Evolutionary conservation across 2,888 invertebrate species (phyloP).

Genomic region (Eupeodes luniger): DNA sequence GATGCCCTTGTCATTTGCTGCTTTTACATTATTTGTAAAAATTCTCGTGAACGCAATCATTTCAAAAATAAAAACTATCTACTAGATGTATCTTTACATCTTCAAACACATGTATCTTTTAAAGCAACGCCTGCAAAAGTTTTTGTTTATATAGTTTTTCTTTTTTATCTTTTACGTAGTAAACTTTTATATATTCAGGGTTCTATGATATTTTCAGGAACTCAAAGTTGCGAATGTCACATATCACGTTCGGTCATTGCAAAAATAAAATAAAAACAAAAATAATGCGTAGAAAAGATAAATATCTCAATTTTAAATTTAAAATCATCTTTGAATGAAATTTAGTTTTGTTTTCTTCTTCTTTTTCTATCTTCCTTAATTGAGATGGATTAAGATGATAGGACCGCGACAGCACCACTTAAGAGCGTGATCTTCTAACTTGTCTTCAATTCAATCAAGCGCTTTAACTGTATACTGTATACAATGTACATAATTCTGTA

Average conservation of each 20-base stretch:
- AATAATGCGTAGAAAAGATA: slow-evolving; percentile 41
- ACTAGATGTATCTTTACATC: not conserved
- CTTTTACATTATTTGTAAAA: not conserved
- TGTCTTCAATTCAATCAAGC: slow-evolving; percentile 39
- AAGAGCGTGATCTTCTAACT: slow-evolving; percentile 56
- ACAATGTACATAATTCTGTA: not conserved
- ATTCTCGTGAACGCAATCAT: slow-evolving; percentile 26
- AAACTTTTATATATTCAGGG: not conserved
- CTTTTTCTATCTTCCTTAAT: slow-evolving; percentile 38
- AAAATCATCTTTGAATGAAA: slow-evolving; percentile 14
- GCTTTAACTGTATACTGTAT: not conserved
- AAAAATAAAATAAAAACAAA: no score
- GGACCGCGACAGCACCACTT: slow-evolving; percentile 19
- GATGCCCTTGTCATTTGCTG: not conserved
- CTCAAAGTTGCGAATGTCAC: not conserved
- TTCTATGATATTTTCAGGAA: not conserved
- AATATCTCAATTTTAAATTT: slow-evolving; percentile 25
- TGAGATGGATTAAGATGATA: slow-evolving; percentile 54
- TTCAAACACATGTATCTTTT: no score
- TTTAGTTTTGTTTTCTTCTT: not conserved
- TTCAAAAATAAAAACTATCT: not conserved
- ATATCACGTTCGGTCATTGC: no score
- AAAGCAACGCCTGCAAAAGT: no score
- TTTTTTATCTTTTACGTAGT: not conserved
- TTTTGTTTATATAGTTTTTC: not conserved